A percentile compares a stretch with the other conserved stretches of the same genome.
These are phyloP conservation scores for Andrena dorsata DNA, from an alignment of 2,888 invertebrate species.

Conservation along the genomic window DNA sequence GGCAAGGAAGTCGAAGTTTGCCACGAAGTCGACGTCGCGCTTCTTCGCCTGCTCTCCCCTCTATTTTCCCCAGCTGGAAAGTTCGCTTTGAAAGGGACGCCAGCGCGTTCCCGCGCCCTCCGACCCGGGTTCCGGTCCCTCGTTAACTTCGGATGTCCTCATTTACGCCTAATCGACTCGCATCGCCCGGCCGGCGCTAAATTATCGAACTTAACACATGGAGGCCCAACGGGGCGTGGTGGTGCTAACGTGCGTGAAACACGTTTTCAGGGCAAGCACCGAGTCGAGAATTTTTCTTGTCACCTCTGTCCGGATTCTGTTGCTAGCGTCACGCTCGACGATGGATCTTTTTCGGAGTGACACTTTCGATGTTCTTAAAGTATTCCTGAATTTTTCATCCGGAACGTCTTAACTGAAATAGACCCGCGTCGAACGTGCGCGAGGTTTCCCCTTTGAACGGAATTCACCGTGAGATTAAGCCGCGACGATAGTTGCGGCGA, in stretches of 20 bases:
- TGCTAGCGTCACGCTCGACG: neutral
- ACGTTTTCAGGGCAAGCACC: constrained; percentile 64
- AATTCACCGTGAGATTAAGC: neutral
- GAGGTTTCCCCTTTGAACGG: neutral
- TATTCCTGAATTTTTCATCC: neutral
- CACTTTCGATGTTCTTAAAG: neutral
- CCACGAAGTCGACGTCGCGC: constrained; percentile 30
- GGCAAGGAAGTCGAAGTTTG: constrained; percentile 45
- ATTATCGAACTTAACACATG: constrained; percentile 70
- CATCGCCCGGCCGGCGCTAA: constrained; percentile 59
- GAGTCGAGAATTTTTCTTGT: constrained; percentile 55
- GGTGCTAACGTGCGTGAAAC: constrained; percentile 64
- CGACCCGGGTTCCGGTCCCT: constrained; percentile 55
- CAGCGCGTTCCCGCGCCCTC: neutral
- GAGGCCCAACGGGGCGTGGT: constrained; percentile 41
- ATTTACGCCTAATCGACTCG: constrained; percentile 72
- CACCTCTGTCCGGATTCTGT: constrained; percentile 10
- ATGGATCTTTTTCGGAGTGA: neutral
- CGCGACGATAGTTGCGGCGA: neutral
- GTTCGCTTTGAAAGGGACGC: constrained; percentile 64
- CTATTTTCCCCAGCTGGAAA: constrained; percentile 52
- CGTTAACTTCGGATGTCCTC: constrained; percentile 71
- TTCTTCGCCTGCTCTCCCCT: constrained; percentile 19
- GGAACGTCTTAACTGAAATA: neutral
- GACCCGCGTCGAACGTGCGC: neutral